These are phyloP conservation scores for Halcyon senegalensis DNA, from an alignment of 2,113 vertebrate species.

Conservation along the genomic window DNA sequence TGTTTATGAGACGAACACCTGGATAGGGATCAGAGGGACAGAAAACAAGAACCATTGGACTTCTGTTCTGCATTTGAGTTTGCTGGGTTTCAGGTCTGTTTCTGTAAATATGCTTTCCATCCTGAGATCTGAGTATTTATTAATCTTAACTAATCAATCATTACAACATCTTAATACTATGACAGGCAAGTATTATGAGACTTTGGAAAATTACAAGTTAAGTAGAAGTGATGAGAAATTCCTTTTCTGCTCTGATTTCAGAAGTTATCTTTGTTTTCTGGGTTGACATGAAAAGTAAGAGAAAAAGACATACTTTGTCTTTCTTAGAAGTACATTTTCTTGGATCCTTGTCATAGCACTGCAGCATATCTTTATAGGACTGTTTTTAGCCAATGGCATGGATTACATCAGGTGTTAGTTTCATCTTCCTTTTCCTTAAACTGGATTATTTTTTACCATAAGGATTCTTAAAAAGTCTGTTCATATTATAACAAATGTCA, in stretches of 20 bases:
- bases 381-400: background rate
- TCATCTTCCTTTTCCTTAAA: slow-evolving; percentile 1
- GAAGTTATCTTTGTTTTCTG: background rate
- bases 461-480: background rate
- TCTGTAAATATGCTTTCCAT: background rate
- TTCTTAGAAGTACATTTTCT: background rate
- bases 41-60: background rate
- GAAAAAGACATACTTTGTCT: background rate
- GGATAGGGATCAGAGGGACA: background rate
- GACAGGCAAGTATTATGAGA: background rate
- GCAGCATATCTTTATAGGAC: background rate
- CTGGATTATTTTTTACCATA: slow-evolving; percentile 9
- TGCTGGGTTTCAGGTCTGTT: background rate
- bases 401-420: background rate
- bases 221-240: background rate
- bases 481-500: slow-evolving; percentile 63
- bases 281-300: background rate
- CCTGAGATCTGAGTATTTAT: background rate
- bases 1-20: background rate
- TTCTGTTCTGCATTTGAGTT: background rate
- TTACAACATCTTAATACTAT: background rate
- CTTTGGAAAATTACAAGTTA: background rate
- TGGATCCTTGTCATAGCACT: background rate
- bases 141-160: background rate
- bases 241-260: background rate